Evolutionary conservation across 2,888 invertebrate species (phyloP), one percentile per base, ranked within the genome.

Genomic region (Syritta pipiens): DNA sequence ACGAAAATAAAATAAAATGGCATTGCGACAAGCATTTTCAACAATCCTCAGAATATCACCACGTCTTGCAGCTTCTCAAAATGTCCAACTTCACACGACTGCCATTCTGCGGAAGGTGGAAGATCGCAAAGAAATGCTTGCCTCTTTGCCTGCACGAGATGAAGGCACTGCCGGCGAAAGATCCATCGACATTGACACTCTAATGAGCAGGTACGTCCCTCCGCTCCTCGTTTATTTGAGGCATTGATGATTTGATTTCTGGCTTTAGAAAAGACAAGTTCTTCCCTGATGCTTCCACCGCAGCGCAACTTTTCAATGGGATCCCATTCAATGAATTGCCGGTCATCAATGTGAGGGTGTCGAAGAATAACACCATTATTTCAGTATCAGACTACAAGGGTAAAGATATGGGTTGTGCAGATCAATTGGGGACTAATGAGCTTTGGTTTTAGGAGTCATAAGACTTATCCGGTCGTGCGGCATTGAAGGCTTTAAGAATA

Each of bases 401-500:
- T 88, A n/a, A n/a, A n/a, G n/a, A n/a, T n/a, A n/a, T n/a, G n/a
- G n/a, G n/a, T n/a, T n/a, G n/a, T n/a, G n/a, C n/a, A n/a, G n/a
- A n/a, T n/a, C n/a, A n/a, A 32, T 3, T 5, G n/a, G 17, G 9
- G 1, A 32, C 10, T 9, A 12, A 46, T 68, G 22, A 67, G 67
- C 1, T 76, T 32, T 19, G 3, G 5, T 82, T 88, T 4, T 76
- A 92, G 92, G 92, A 68, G 83, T 85, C 3, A 87, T 90, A 0
- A 91, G 93, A 84, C 83, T 94, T 6, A 90, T 93, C 14, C 89
- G 93, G 32, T 94, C 95, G 0, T 95, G 96, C 89, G 97, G 98
- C 0, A 91, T 94, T 83, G 98, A 98, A 87, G 98, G 98, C 3
- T 99, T 97, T 85, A 97, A 97, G 89, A 96, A 98, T 88, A 93